These are phyloP conservation scores for Chymomyza procnemis DNA, from an alignment of 2,888 invertebrate genomes.

Conservation along the genomic window DNA sequence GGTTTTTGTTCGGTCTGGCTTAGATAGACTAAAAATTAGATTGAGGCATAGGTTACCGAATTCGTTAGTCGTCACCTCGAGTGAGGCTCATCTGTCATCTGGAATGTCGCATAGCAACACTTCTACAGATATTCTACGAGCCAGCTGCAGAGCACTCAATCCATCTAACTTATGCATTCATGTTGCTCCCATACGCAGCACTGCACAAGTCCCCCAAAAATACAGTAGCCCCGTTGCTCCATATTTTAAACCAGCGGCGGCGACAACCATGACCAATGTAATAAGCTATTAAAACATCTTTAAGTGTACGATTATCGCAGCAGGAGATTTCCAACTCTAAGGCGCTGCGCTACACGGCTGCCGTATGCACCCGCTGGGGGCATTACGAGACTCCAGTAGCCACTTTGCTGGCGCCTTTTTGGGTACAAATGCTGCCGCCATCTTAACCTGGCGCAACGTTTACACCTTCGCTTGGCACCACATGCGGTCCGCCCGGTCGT, in stretches of 20 bases:
- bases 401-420: conserved; percentile 56
- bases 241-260: conserved; percentile 15
- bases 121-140: too few species aligned
- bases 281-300: conserved; percentile 75
- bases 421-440: conserved; percentile 20
- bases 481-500: conserved; percentile 6
- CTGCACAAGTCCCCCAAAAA: conserved; percentile 39
- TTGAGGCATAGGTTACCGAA: too few species aligned
- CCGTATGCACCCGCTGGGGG: conserved; percentile 33
- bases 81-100: too few species aligned
- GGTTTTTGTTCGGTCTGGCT: too few species aligned
- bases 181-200: neutral
- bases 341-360: conserved; percentile 16
- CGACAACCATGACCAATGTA: conserved; percentile 56
- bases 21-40: too few species aligned
- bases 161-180: too few species aligned
- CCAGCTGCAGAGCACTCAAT: too few species aligned
- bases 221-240: conserved; percentile 23
- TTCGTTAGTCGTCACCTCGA: too few species aligned
- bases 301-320: conserved; percentile 76
- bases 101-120: too few species aligned
- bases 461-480: conserved; percentile 5
- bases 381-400: conserved; percentile 35
- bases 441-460: neutral
- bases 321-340: conserved; percentile 49